Percentiles rank a stretch among this genome's conserved stretches.
Conservation (phyloP, 1,140 invertebrate species). For the Papilio aristodemus region DNA sequence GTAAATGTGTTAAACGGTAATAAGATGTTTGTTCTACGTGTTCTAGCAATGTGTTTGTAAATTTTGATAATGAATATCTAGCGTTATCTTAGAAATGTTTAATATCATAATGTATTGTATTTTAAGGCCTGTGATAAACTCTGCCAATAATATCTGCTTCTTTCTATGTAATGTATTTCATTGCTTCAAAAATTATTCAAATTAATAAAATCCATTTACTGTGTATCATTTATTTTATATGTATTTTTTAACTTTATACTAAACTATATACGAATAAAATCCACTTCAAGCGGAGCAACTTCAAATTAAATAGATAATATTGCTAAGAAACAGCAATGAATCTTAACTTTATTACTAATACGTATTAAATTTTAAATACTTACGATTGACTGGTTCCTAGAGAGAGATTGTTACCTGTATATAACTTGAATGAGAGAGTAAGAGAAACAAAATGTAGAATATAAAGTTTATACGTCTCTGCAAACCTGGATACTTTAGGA, state of each 20-base stretch:
- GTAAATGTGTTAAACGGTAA: no score
- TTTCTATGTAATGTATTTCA: neutral
- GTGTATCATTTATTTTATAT: neutral
- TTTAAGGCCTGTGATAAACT: conserved; percentile 1
- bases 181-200: neutral
- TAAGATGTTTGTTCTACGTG: conserved; percentile 12
- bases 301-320: no score
- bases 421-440: no score
- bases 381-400: no score
- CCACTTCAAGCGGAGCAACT: no score
- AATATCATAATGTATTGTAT: neutral
- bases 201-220: conserved; percentile 1
- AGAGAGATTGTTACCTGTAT: no score
- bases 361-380: no score
- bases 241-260: neutral
- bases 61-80: neutral
- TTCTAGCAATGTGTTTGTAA: conserved; percentile 20
- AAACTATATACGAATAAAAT: neutral
- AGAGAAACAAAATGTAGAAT: no score
- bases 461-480: no score
- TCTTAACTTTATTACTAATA: no score
- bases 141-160: neutral
- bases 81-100: neutral
- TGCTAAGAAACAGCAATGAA: no score
- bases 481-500: no score